Percentiles rank a stretch among this genome's conserved stretches.
Conservation (phyloP, 37 sponge, comb jelly and placozoan genomes). For the Ianthella basta region DNA sequence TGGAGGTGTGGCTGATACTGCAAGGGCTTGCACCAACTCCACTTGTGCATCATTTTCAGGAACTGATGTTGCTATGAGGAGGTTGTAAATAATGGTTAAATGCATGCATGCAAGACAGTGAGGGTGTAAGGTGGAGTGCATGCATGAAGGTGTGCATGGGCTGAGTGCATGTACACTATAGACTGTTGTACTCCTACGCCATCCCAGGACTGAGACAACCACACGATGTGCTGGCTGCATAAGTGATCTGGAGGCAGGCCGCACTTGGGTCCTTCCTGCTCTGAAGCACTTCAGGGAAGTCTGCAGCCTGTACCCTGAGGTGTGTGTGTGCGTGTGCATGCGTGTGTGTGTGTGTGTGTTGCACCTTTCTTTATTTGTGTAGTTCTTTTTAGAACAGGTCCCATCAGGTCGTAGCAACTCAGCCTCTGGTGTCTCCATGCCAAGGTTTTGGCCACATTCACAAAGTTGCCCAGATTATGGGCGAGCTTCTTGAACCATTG, state of each 20-base stretch:
- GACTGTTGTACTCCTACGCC: too few species aligned
- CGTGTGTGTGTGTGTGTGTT: background rate
- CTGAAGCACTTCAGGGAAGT: conserved; percentile 90
- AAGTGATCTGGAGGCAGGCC: conserved; percentile 68
- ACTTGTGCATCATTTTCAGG: too few species aligned
- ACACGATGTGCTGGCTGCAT: conserved; percentile 87
- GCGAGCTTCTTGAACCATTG: conserved; percentile 19
- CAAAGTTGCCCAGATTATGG: conserved; percentile 8
- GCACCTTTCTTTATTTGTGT: too few species aligned
- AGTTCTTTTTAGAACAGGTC: background rate
- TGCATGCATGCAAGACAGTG: too few species aligned
- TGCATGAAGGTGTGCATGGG: too few species aligned
- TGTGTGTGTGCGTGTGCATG: conserved; percentile 10
- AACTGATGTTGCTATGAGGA: too few species aligned
- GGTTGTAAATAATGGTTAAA: too few species aligned
- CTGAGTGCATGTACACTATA: too few species aligned
- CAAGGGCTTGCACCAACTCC: too few species aligned
- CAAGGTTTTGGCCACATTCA: conserved; percentile 2
- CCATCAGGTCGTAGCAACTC: background rate
- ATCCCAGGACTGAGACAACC: conserved; percentile 90
- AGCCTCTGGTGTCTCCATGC: conserved; percentile 12
- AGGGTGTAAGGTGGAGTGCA: too few species aligned
- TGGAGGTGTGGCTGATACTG: too few species aligned
- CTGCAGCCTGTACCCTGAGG: conserved; percentile 83
- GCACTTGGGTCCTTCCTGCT: conserved; percentile 88